Conservation (phyloP, 2,888 invertebrate species). For the Parnassius smintheus region DNA sequence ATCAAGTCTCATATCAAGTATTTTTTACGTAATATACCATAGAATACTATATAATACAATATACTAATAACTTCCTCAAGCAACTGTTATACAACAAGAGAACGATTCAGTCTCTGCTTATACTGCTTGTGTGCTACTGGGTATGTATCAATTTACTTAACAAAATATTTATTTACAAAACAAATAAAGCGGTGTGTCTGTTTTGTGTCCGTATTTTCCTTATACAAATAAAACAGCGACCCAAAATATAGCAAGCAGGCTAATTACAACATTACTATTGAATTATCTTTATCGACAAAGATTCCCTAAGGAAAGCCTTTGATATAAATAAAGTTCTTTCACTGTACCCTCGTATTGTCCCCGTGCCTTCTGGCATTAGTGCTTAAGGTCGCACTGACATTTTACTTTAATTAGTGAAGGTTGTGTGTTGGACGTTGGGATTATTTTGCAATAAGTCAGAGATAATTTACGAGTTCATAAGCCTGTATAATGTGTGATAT, state of each 20-base stretch:
- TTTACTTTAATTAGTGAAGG: slow-evolving; percentile 27
- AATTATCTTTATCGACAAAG: slow-evolving; percentile 25
- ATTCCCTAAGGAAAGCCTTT: slow-evolving; percentile 25
- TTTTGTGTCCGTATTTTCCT: neutral
- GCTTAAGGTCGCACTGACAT: slow-evolving; percentile 26
- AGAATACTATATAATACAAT: too few species aligned
- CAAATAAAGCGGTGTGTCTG: neutral
- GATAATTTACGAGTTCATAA: slow-evolving; percentile 4
- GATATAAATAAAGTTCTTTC: slow-evolving; percentile 28
- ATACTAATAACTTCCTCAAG: too few species aligned
- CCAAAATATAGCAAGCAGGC: slow-evolving; percentile 13
- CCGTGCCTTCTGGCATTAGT: slow-evolving; percentile 21
- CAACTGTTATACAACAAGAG: too few species aligned
- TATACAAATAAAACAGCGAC: neutral
- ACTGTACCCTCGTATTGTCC: slow-evolving; percentile 25
- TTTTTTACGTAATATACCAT: too few species aligned
- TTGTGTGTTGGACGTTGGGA: slow-evolving; percentile 8
- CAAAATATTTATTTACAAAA: neutral
- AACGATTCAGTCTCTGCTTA: too few species aligned
- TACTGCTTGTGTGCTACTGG: too few species aligned
- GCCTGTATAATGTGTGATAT: neutral
- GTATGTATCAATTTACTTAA: too few species aligned
- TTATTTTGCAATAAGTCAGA: neutral
- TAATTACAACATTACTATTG: slow-evolving; percentile 26
- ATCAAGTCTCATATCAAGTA: too few species aligned